Percentiles rank a stretch among this genome's conserved stretches.
Evolutionary conservation across 2,888 invertebrate genomes (phyloP).

Genomic region (Orchesellides sinensis): DNA sequence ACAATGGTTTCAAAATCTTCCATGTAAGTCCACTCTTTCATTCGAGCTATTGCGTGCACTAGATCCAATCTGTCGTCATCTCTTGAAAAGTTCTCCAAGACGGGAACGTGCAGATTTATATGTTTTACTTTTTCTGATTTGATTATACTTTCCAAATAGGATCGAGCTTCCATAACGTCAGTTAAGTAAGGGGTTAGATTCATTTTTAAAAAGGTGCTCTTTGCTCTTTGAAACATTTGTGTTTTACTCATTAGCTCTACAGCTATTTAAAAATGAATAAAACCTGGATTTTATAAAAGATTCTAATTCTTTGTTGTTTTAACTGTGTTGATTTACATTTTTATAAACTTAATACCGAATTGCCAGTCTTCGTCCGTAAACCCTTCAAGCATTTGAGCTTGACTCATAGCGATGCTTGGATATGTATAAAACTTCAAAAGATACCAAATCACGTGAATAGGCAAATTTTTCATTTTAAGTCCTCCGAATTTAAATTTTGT

Average conservation of each 20-base stretch:
- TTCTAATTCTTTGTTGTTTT: too few relatives aligned
- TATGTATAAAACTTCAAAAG: slow-evolving; percentile 48
- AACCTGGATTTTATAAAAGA: too few relatives aligned
- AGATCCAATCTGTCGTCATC: slow-evolving; percentile 53
- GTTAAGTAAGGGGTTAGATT: slow-evolving; percentile 50
- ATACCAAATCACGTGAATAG: slow-evolving; percentile 56
- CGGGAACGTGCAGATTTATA: slow-evolving; percentile 46
- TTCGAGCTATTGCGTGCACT: slow-evolving; percentile 33
- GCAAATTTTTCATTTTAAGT: slow-evolving; percentile 29
- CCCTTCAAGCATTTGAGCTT: slow-evolving; percentile 48
- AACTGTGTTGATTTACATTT: neutral
- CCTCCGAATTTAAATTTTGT: slow-evolving; percentile 59
- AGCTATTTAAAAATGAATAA: neutral
- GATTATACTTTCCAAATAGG: slow-evolving; percentile 27
- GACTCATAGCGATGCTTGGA: slow-evolving; percentile 38
- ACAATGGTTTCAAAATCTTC: slow-evolving; percentile 56
- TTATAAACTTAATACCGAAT: slow-evolving; percentile 44
- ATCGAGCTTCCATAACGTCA: slow-evolving; percentile 52
- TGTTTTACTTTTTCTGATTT: neutral
- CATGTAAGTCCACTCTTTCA: slow-evolving; percentile 47
- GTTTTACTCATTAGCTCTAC: slow-evolving; percentile 33
- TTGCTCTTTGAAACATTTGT: slow-evolving; percentile 50
- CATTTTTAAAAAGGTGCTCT: slow-evolving; percentile 41
- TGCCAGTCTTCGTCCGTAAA: slow-evolving; percentile 53
- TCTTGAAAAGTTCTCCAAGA: slow-evolving; percentile 51